Percentiles rank a stretch among this genome's conserved stretches.
phyloP scores from a whole-genome alignment of 2,797 vertebrate species.

The Ceyx erithaca region DNA sequence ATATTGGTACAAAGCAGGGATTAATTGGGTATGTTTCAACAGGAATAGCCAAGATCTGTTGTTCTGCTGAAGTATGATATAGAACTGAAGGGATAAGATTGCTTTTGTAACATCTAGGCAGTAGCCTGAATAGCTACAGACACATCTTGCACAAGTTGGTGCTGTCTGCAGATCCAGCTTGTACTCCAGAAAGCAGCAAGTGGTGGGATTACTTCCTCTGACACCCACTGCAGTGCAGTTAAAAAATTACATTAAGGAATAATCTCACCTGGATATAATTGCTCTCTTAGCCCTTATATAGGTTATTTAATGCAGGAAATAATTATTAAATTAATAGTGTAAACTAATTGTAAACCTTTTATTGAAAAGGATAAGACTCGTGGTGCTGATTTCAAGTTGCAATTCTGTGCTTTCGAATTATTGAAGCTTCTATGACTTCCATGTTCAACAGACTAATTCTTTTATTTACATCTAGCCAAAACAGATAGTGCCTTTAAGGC shows the following conservation, averaged over 20 bases:
- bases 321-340: neutral
- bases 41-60: neutral
- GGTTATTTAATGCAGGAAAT: neutral
- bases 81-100: neutral
- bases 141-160: neutral
- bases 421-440: neutral
- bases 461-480: constrained; percentile 82
- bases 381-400: neutral
- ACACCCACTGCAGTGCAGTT: neutral
- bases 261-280: neutral
- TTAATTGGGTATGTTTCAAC: neutral
- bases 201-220: neutral
- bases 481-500: constrained; percentile 94
- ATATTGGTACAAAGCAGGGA: neutral
- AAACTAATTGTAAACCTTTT: neutral
- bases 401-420: neutral
- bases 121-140: neutral
- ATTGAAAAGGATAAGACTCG: neutral
- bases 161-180: neutral
- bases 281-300: neutral
- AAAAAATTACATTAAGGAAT: neutral
- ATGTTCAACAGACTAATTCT: neutral
- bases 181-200: neutral
- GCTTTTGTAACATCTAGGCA: neutral
- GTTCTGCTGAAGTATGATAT: neutral